phyloP scores from a whole-genome alignment of 2,113 vertebrate species.

The Amphilophus citrinellus region DNA sequence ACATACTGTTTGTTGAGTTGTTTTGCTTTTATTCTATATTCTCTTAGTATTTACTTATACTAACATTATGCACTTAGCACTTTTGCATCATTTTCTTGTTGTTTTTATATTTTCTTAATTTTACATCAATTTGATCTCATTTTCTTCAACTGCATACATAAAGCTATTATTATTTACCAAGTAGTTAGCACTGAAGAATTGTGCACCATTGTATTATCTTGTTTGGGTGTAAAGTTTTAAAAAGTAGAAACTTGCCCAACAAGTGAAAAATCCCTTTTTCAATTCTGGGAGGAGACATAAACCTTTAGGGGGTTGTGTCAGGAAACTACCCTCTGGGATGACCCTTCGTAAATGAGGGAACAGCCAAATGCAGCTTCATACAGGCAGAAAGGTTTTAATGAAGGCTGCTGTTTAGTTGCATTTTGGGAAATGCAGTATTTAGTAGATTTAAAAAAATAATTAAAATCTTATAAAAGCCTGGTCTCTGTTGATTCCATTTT shows the following conservation, averaged over 20 bases:
- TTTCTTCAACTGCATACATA: not conserved
- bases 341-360: too few relatives aligned
- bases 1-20: too few relatives aligned
- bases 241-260: not conserved
- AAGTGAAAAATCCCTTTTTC: not conserved
- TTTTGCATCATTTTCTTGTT: not conserved
- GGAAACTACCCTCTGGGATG: not conserved
- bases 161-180: not conserved
- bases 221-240: not conserved
- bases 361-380: not conserved
- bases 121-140: too few relatives aligned
- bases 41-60: too few relatives aligned
- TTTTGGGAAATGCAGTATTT: not conserved
- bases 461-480: not conserved
- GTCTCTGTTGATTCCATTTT: not conserved
- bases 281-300: not conserved
- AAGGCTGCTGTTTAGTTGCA: not conserved
- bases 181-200: not conserved
- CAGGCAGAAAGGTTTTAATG: not conserved
- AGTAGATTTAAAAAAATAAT: not conserved
- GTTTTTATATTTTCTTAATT: not conserved
- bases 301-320: not conserved
- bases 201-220: not conserved
- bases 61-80: not conserved
- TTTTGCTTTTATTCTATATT: too few relatives aligned